phyloP scores from a whole-genome alignment of 1,140 invertebrate genomes.

The Pinna nobilis region DNA sequence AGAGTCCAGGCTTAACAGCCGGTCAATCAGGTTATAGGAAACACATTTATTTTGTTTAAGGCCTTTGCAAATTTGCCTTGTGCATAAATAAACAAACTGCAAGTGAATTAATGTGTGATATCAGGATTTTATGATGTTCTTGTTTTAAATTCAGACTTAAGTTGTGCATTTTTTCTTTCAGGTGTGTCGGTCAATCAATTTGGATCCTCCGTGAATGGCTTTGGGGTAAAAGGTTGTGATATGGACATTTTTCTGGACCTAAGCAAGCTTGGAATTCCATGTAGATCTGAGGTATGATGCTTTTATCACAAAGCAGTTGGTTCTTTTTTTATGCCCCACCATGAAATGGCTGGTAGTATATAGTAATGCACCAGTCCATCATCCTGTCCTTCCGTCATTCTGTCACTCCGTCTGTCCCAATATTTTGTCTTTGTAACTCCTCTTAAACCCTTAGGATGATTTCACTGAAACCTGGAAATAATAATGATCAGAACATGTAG shows the following conservation, averaged over 20 bases:
- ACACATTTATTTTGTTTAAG: no score
- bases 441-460: no score
- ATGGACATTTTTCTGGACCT: slow-evolving; percentile 70
- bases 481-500: neutral
- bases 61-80: no score
- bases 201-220: slow-evolving; percentile 72
- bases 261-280: slow-evolving; percentile 42
- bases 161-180: slow-evolving; percentile 34
- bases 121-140: no score
- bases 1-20: no score
- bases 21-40: no score
- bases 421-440: no score
- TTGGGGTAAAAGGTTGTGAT: slow-evolving; percentile 69
- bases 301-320: neutral
- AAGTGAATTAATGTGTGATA: no score
- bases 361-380: neutral
- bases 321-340: neutral
- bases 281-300: slow-evolving; percentile 24
- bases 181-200: slow-evolving; percentile 67
- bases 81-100: no score
- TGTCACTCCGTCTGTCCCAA: no score
- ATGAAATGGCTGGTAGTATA: neutral
- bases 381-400: neutral
- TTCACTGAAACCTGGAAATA: neutral
- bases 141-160: neutral